phyloP scores from a whole-genome alignment of 1,140 invertebrate species.

The Trichonephila clavata region DNA sequence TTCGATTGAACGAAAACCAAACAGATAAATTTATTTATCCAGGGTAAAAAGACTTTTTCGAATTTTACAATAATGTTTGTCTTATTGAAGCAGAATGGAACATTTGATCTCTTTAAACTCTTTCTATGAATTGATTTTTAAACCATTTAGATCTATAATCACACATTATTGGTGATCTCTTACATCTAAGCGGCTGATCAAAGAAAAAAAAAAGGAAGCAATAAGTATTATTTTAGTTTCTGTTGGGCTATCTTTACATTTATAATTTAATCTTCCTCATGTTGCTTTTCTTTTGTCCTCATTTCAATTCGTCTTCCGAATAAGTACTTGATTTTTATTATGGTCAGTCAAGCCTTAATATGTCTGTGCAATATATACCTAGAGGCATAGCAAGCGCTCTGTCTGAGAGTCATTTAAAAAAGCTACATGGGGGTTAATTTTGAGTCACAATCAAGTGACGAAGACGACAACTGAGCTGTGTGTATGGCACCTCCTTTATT shows the following conservation, averaged over 20 bases:
- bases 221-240: not conserved
- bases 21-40: not conserved
- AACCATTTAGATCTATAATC: not conserved
- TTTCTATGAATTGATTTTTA: not conserved
- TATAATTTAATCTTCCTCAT: not conserved
- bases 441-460: not conserved
- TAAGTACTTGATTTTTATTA: not conserved
- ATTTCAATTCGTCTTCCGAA: not conserved
- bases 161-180: not conserved
- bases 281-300: not conserved
- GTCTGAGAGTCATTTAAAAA: too few species aligned
- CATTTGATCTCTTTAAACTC: not conserved
- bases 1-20: not conserved
- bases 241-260: not conserved
- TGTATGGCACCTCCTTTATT: too few species aligned
- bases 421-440: too few species aligned
- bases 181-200: not conserved
- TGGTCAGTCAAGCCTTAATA: not conserved
- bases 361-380: not conserved
- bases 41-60: not conserved
- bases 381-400: not conserved
- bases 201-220: not conserved
- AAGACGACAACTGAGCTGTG: not conserved
- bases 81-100: not conserved
- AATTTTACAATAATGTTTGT: not conserved